phyloP scores from a whole-genome alignment of 2,113 vertebrate genomes.

The Anthoscopus minutus region DNA sequence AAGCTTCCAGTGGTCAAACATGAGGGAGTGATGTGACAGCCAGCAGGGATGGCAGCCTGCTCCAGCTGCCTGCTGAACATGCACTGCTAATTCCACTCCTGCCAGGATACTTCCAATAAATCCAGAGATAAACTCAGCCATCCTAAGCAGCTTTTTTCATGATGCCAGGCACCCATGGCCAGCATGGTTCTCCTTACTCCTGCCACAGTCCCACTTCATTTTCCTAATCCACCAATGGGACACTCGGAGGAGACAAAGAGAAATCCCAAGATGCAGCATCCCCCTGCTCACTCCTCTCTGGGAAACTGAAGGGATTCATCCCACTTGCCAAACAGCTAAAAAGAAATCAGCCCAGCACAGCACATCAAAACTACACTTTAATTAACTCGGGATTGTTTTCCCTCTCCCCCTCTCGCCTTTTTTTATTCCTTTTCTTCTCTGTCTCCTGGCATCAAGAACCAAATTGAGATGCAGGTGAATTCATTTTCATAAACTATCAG shows the following conservation, averaged over 20 bases:
- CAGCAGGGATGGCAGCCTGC: neutral
- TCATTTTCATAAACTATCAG: slow-evolving; percentile 50
- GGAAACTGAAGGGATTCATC: neutral
- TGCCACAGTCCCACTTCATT: neutral
- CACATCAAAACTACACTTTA: neutral
- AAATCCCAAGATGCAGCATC: neutral
- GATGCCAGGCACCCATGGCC: neutral
- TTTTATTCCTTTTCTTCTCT: neutral
- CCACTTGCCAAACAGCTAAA: neutral
- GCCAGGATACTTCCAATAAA: neutral
- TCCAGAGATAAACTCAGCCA: neutral
- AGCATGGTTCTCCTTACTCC: neutral
- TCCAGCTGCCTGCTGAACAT: slow-evolving; percentile 19
- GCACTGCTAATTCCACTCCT: neutral
- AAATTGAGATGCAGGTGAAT: slow-evolving; percentile 47
- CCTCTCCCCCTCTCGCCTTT: neutral
- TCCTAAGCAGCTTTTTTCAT: neutral
- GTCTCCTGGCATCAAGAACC: slow-evolving; percentile 5
- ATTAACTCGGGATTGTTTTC: neutral
- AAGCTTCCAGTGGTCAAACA: neutral
- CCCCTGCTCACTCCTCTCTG: neutral
- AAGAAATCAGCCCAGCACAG: neutral
- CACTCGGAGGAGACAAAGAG: neutral
- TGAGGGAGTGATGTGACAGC: neutral
- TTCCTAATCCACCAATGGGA: neutral